phyloP scores from a whole-genome alignment of 2,888 invertebrate genomes.

The Melanargia galathea region DNA sequence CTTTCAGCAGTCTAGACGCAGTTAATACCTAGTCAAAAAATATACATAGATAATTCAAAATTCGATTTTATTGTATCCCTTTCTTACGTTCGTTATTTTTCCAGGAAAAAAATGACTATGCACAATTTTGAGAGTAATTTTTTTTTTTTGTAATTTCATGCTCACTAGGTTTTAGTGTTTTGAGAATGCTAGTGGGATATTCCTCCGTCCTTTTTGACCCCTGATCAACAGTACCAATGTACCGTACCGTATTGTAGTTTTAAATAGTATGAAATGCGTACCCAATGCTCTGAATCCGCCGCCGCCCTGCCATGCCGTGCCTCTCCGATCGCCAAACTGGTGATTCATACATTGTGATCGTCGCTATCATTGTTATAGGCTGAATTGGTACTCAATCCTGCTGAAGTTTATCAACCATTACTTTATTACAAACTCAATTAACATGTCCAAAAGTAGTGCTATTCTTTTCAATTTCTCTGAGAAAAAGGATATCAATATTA shows the following conservation, averaged over 20 bases:
- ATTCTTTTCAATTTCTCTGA: no score
- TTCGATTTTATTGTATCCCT: not conserved
- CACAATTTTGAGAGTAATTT: conserved; percentile 39
- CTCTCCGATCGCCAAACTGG: not conserved
- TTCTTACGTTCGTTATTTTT: not conserved
- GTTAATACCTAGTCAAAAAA: not conserved
- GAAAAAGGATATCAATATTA: no score
- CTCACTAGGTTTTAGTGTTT: conserved; percentile 76
- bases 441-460: not conserved
- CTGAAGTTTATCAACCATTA: not conserved
- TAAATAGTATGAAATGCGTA: conserved; percentile 34
- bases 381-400: not conserved
- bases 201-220: conserved; percentile 47
- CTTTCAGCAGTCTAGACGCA: not conserved
- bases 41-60: no score
- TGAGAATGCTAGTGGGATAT: conserved; percentile 79
- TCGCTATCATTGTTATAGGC: not conserved
- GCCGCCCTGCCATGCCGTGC: conserved; percentile 69
- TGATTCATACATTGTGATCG: not conserved
- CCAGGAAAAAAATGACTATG: conserved; percentile 1
- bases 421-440: no score
- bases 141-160: conserved; percentile 73
- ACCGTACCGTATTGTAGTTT: conserved; percentile 26
- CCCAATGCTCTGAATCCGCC: conserved; percentile 35
- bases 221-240: conserved; percentile 43